Evolutionary conservation across 2,888 invertebrate genomes (phyloP).

Genomic region (Pseudoips prasinana): DNA sequence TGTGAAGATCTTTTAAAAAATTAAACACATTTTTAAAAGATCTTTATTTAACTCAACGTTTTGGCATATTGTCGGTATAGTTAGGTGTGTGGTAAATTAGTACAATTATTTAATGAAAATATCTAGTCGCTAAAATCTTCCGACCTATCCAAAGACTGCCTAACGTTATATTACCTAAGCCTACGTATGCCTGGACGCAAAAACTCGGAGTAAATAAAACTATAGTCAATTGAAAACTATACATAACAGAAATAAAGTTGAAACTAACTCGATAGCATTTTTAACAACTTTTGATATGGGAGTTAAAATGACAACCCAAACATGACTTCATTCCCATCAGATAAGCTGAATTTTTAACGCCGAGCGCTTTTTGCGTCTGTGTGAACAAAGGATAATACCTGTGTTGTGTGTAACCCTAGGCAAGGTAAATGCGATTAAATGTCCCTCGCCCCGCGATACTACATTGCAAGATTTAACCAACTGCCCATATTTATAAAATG

Average conservation of each 20-base stretch:
- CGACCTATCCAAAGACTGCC: slow-evolving; percentile 83
- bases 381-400: too few species aligned
- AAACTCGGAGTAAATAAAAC: too few species aligned
- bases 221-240: too few species aligned
- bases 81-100: slow-evolving; percentile 58
- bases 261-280: too few species aligned
- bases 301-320: too few species aligned
- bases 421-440: slow-evolving; percentile 45
- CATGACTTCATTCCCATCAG: too few species aligned
- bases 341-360: too few species aligned
- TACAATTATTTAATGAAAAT: slow-evolving; percentile 51
- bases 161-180: slow-evolving; percentile 70
- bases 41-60: slow-evolving; percentile 28
- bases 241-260: too few species aligned
- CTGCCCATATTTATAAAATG: slow-evolving; percentile 11
- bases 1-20: slow-evolving; percentile 27
- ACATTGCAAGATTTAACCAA: slow-evolving; percentile 55
- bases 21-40: slow-evolving; percentile 9
- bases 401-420: slow-evolving; percentile 67
- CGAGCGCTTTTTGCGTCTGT: too few species aligned
- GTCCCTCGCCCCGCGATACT: slow-evolving; percentile 64
- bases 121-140: slow-evolving; percentile 78
- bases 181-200: too few species aligned
- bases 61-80: slow-evolving; percentile 52
- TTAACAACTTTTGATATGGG: too few species aligned